Evolutionary conservation across 2,888 invertebrate genomes (phyloP).

Genomic region (Pristionchus maxplancki): DNA sequence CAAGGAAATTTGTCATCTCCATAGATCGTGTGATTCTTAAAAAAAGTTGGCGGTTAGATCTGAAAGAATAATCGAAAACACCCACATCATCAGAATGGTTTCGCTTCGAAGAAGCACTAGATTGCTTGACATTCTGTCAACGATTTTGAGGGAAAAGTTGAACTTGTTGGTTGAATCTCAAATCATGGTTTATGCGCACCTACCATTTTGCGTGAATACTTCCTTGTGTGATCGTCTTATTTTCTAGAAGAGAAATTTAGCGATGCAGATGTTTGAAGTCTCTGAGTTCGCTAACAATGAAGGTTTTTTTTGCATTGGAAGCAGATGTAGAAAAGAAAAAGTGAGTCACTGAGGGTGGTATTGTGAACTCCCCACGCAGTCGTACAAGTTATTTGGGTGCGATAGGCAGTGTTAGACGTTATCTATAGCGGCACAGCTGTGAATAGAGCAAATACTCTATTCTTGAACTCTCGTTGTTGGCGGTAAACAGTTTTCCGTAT

Average conservation of each 20-base stretch:
- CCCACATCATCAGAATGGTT: neutral
- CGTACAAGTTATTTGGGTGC: neutral
- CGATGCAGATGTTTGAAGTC: neutral
- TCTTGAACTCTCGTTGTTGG: neutral
- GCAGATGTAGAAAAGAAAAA: no score
- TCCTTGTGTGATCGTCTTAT: neutral
- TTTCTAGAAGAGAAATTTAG: neutral
- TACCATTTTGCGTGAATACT: neutral
- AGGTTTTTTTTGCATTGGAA: no score
- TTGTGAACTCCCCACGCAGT: neutral
- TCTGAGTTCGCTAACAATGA: no score
- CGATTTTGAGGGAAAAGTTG: neutral
- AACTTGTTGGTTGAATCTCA: no score
- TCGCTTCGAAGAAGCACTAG: neutral
- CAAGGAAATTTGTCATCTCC: neutral
- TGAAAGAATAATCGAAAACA: neutral
- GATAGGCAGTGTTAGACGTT: neutral
- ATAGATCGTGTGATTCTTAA: neutral
- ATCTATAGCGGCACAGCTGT: neutral
- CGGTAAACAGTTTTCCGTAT: neutral
- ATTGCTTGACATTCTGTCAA: neutral
- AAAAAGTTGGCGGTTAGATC: neutral
- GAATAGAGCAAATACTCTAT: conserved; percentile 4
- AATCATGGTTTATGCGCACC: neutral
- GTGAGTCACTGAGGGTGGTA: no score